These are phyloP conservation scores for Entelurus aequoreus DNA, from an alignment of 2,113 vertebrate species.

Conservation along the genomic window DNA sequence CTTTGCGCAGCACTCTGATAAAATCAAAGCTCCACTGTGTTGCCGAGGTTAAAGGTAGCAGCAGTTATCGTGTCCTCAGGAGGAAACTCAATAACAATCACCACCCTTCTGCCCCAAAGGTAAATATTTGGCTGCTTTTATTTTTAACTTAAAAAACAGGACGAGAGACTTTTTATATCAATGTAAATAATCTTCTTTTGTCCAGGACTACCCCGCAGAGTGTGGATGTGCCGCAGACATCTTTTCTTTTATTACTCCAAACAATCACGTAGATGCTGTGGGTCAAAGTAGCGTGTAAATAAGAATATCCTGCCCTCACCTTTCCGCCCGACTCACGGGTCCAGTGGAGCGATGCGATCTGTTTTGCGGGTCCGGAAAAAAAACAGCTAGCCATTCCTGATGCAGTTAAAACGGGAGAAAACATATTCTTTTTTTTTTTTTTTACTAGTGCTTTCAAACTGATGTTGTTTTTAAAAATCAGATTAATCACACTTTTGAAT, in stretches of 20 bases:
- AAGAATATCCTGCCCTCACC: conserved; percentile 59
- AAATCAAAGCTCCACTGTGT: conserved; percentile 15
- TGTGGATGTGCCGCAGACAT: conserved; percentile 66
- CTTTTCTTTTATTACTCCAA: conserved; percentile 56
- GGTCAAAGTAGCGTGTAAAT: conserved; percentile 49
- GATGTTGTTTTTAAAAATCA: too few species aligned
- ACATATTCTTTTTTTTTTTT: too few species aligned
- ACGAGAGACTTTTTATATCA: conserved; percentile 66
- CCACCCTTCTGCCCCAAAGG: conserved; percentile 16
- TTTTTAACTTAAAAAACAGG: conserved; percentile 66
- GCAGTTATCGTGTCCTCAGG: conserved; percentile 28
- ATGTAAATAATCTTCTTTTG: conserved; percentile 65
- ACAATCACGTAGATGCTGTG: conserved; percentile 38
- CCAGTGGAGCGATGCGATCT: conserved; percentile 8
- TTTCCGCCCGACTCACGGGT: conserved; percentile 34
- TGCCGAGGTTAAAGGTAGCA: conserved; percentile 44
- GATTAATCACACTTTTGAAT: too few species aligned
- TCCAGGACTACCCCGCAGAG: conserved; percentile 45
- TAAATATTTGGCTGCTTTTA: conserved; percentile 53
- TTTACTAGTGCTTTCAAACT: too few species aligned
- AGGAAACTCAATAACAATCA: conserved; percentile 32
- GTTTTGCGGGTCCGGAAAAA: background rate
- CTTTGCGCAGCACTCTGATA: conserved; percentile 29
- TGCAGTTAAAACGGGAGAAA: background rate
- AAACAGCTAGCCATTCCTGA: background rate